These are phyloP conservation scores for Macaria liturata DNA, from an alignment of 2,888 invertebrate species.

Conservation along the genomic window DNA sequence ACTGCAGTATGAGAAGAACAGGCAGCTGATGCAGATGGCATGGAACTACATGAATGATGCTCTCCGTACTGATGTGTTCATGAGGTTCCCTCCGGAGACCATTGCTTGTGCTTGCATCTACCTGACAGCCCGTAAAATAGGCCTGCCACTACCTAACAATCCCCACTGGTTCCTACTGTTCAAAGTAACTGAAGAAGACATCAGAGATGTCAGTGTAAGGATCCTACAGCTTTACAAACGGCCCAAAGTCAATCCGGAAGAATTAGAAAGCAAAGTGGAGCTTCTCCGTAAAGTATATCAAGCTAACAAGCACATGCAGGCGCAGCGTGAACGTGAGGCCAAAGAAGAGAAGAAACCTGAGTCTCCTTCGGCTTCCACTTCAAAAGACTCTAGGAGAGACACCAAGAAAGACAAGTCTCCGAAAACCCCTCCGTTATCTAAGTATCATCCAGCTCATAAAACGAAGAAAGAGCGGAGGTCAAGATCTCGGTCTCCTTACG, in stretches of 20 bases:
- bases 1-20: constrained; percentile 93
- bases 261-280: constrained; percentile 72
- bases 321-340: constrained; percentile 66
- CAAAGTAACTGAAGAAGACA: constrained; percentile 91
- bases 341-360: constrained; percentile 73
- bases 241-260: constrained; percentile 87
- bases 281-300: constrained; percentile 67
- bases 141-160: constrained; percentile 92
- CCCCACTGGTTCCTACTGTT: constrained; percentile 96
- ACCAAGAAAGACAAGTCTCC: constrained; percentile 75
- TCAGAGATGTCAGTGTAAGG: constrained; percentile 91
- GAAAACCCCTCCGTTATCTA: constrained; percentile 77
- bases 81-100: constrained; percentile 97
- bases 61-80: constrained; percentile 97
- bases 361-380: constrained; percentile 72
- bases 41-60: constrained; percentile 99
- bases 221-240: constrained; percentile 94
- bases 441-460: constrained; percentile 71
- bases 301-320: constrained; percentile 72
- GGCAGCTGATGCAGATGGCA: constrained; percentile 95
- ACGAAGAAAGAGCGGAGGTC: constrained; percentile 73
- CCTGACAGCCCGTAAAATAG: constrained; percentile 94
- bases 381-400: constrained; percentile 72
- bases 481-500: constrained; percentile 76
- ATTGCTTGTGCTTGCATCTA: constrained; percentile 99